Percentiles rank a stretch among this genome's conserved stretches.
phyloP scores from a whole-genome alignment of 2,888 invertebrate genomes.

The Apotomis turbidana region DNA sequence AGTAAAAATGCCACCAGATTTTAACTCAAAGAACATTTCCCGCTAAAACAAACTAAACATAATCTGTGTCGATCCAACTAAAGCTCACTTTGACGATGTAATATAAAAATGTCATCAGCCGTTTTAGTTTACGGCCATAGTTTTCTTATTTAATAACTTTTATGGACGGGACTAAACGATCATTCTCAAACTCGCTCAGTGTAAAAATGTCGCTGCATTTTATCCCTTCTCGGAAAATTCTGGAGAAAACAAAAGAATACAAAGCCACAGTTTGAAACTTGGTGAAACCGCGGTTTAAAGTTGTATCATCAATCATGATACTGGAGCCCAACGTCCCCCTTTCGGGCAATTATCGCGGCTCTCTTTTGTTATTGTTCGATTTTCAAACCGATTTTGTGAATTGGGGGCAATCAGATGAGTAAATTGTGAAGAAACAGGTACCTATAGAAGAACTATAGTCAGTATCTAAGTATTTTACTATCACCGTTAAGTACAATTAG shows the following conservation, averaged over 20 bases:
- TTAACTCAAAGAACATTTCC: neutral
- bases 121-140: neutral
- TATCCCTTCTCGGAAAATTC: conserved; percentile 27
- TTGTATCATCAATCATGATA: conserved; percentile 37
- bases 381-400: conserved; percentile 7
- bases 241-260: conserved; percentile 18
- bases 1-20: no score
- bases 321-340: conserved; percentile 6
- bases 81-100: neutral
- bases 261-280: conserved; percentile 26
- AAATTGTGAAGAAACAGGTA: conserved; percentile 7
- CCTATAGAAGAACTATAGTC: neutral
- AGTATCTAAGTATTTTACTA: no score
- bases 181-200: neutral
- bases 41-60: neutral
- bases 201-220: conserved; percentile 25
- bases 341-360: conserved; percentile 17
- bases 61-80: neutral
- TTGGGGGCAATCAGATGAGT: conserved; percentile 1
- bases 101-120: neutral
- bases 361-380: conserved; percentile 27
- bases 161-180: conserved; percentile 1
- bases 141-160: conserved; percentile 13
- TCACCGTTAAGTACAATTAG: no score
- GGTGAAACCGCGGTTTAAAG: conserved; percentile 37